A percentile compares a stretch with the other conserved stretches of the same genome.
phyloP scores from a whole-genome alignment of 2,888 invertebrate species.

The Petrolisthes cinctipes region DNA sequence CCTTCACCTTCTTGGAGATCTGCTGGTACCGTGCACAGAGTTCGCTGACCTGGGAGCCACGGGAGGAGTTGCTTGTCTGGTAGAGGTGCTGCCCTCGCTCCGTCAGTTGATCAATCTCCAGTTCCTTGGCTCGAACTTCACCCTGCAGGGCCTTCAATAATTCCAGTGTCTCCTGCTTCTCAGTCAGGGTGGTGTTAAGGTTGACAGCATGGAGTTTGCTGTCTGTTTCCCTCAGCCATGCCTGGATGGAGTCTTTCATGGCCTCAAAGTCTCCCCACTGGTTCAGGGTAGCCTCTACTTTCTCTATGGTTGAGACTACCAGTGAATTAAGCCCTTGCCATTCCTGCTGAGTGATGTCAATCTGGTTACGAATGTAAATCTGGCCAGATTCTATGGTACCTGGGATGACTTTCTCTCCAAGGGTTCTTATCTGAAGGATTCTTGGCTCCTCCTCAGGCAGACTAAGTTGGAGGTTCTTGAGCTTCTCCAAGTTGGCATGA shows the following conservation, averaged over 20 bases:
- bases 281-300: conserved; percentile 84
- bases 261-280: conserved; percentile 94
- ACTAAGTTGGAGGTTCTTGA: conserved; percentile 75
- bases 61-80: conserved; percentile 79
- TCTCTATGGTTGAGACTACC: conserved; percentile 81
- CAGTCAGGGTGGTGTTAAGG: conserved; percentile 82
- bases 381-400: conserved; percentile 87
- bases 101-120: conserved; percentile 92
- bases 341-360: conserved; percentile 89
- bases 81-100: conserved; percentile 89
- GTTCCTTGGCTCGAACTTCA: conserved; percentile 88
- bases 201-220: conserved; percentile 89
- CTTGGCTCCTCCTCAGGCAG: conserved; percentile 88
- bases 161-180: conserved; percentile 88
- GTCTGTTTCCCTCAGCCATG: conserved; percentile 91
- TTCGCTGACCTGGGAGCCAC: conserved; percentile 86
- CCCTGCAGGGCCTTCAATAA: conserved; percentile 83
- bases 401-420: conserved; percentile 92
- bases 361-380: conserved; percentile 86
- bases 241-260: conserved; percentile 84
- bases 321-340: conserved; percentile 87
- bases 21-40: conserved; percentile 92
- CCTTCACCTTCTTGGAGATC: conserved; percentile 89
- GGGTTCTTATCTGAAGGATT: conserved; percentile 81
- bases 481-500: conserved; percentile 86